These are phyloP conservation scores for Neogale vison DNA, from an alignment of 2,113 vertebrate genomes.

Conservation along the genomic window DNA sequence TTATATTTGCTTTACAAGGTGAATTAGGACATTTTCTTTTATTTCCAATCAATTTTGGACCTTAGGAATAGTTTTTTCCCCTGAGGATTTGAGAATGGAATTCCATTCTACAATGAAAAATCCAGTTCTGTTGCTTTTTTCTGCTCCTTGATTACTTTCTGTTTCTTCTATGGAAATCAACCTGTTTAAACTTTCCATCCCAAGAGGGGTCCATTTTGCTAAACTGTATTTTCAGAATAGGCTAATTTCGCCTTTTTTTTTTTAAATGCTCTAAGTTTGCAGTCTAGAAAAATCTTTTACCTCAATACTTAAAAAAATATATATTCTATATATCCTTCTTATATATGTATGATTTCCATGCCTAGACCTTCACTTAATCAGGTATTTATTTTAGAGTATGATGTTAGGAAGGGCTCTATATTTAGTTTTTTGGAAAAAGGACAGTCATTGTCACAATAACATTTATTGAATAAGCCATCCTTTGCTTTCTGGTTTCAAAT, in stretches of 20 bases:
- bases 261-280: not conserved
- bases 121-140: not conserved
- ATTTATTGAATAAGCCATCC: not conserved
- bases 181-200: not conserved
- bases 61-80: not conserved
- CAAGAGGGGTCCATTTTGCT: not conserved
- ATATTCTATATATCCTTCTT: constrained; percentile 17
- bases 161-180: not conserved
- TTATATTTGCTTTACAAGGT: not conserved
- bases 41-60: not conserved
- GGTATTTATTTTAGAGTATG: not conserved
- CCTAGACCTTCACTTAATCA: not conserved
- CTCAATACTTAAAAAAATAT: not conserved
- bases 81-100: not conserved
- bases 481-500: constrained; percentile 30
- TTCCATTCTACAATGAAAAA: not conserved
- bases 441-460: not conserved
- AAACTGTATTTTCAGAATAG: not conserved
- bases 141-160: not conserved
- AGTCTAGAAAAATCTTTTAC: not conserved
- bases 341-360: not conserved
- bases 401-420: not conserved
- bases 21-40: not conserved
- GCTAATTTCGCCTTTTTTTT: not conserved
- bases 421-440: constrained; percentile 23